phyloP scores from a whole-genome alignment of 2,797 vertebrate species.

The Anisognathus igniventris region DNA sequence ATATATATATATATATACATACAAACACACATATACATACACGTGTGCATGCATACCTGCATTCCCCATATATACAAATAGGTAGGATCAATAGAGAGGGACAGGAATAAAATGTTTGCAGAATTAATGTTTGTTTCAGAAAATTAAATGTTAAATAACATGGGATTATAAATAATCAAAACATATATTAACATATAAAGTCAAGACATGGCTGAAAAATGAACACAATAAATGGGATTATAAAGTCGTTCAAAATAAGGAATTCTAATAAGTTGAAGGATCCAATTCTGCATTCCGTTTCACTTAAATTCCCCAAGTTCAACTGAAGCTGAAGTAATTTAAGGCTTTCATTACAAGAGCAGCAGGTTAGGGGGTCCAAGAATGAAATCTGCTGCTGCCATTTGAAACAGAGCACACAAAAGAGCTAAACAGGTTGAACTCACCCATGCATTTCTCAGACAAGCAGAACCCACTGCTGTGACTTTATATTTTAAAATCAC shows the following conservation, averaged over 20 bases:
- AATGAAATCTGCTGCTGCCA: background rate
- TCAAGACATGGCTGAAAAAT: background rate
- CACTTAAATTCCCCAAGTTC: background rate
- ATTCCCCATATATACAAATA: background rate
- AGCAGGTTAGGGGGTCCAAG: background rate
- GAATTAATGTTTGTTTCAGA: background rate
- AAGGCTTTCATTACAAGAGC: background rate
- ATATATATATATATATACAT: too few relatives aligned
- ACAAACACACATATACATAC: background rate
- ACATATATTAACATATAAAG: background rate
- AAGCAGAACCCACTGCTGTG: background rate
- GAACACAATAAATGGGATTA: background rate
- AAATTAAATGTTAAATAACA: background rate
- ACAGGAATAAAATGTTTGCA: background rate
- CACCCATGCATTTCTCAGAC: background rate
- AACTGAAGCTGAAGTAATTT: background rate
- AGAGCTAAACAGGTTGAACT: background rate
- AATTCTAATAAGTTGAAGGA: background rate
- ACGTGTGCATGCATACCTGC: background rate
- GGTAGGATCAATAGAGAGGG: background rate
- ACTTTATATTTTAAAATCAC: background rate
- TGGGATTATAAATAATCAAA: background rate
- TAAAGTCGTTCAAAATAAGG: background rate
- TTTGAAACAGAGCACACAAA: background rate
- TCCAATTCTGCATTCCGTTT: background rate